Evolutionary conservation across 2,888 invertebrate species (phyloP), one percentile per base, ranked within the genome.

Genomic region (Stegophylla sp.): DNA sequence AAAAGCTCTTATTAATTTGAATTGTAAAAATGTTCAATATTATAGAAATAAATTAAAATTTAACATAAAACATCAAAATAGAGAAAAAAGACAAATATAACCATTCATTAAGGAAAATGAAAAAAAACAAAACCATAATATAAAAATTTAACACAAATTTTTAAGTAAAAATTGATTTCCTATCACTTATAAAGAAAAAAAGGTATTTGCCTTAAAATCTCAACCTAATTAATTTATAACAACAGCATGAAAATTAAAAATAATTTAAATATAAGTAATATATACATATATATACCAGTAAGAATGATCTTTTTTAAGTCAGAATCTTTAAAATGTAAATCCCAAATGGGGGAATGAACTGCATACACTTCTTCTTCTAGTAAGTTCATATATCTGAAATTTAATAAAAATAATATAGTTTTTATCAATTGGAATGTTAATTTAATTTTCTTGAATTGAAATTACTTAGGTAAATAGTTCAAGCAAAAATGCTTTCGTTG

Each of bases 341-440:
- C 95, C 96, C 97, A 98, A 83, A 97, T 96, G 0, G 96, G 95
- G 0, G 97, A 97, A 85, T 89, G 92, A 34, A 91, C 89, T 28
- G 93, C 91, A 86, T 95, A 93, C 75, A 97, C 92, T 86, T 97
- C 97, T 82, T 93, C 92, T 85, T 97, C 95, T 12, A 97, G 88
- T 85, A 94, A 89, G 17, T 94, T 93, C 82, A 98, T 88, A 87
- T 98, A 97, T 82, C 95, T 94, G 73, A 63, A 85, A 82, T 82
- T 82, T 71, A 71, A 76, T 66, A 61, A 67, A 61, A 72, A 10
- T 15, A 13, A 20, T 34, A 82, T 17, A 9, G 48, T 41, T 59
- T 34, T n/a, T 73, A 69, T 28, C 23, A 61, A 23, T 41, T 7
- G 13, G 53, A 69, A 17, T 3, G 34, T 34, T 34, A 3, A 34